These are phyloP conservation scores for Scolopax mira DNA, from an alignment of 2,113 vertebrate genomes.

Conservation along the genomic window DNA sequence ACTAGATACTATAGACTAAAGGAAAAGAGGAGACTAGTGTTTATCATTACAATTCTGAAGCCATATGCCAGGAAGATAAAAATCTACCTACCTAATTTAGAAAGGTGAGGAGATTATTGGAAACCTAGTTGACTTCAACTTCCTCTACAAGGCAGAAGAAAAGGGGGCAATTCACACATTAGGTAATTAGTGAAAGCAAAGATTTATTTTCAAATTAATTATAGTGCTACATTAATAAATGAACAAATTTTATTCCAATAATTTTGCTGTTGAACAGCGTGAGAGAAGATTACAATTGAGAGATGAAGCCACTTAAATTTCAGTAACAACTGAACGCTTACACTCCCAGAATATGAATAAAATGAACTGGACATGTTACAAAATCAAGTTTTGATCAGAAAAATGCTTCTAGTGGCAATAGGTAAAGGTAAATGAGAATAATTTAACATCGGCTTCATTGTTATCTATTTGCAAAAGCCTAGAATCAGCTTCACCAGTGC, in stretches of 20 bases:
- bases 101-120: background rate
- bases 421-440: background rate
- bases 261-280: background rate
- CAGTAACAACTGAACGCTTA: background rate
- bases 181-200: background rate
- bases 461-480: background rate
- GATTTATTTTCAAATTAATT: background rate
- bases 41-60: background rate
- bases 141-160: background rate
- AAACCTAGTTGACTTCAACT: background rate
- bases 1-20: background rate
- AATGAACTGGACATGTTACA: background rate
- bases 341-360: background rate
- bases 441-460: background rate
- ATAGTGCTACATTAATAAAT: background rate
- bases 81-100: background rate
- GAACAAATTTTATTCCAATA: background rate
- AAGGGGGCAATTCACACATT: background rate
- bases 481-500: background rate
- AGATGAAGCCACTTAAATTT: background rate
- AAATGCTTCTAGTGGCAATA: background rate
- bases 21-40: background rate
- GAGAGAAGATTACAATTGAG: background rate
- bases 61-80: background rate
- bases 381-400: background rate